Evolutionary conservation across 2,113 vertebrate species (phyloP).

Genomic region (Cisticola juncidis): DNA sequence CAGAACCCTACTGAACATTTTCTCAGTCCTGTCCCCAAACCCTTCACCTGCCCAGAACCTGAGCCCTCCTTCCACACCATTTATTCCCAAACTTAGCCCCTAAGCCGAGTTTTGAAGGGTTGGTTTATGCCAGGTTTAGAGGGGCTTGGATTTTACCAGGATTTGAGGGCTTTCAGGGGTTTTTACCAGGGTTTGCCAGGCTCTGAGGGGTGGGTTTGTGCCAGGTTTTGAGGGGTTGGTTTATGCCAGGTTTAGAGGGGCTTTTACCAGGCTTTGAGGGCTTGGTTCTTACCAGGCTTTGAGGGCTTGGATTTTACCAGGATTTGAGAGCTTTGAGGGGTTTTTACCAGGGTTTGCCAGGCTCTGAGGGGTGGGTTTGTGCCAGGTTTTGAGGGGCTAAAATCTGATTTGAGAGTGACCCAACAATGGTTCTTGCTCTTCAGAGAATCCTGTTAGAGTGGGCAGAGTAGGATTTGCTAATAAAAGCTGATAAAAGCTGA

Average conservation of each 20-base stretch:
- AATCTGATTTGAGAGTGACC: neutral
- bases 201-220: neutral
- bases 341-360: neutral
- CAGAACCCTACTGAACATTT: neutral
- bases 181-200: neutral
- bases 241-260: neutral
- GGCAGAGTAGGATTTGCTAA: neutral
- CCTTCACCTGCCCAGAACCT: neutral
- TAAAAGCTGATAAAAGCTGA: neutral
- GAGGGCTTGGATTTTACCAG: neutral
- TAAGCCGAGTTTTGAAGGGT: fast-evolving
- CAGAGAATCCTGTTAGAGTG: neutral
- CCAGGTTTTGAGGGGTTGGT: too few relatives aligned
- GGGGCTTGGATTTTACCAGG: neutral
- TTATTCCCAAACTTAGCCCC: neutral
- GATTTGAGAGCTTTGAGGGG: neutral
- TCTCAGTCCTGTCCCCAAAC: neutral
- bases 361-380: neutral
- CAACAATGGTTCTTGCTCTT: neutral
- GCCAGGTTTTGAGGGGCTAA: neutral
- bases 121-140: neutral
- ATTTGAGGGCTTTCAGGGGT: neutral
- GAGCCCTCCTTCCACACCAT: fast-evolving
- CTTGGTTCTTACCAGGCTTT: neutral
- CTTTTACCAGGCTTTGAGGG: neutral